Base-by-base conservation (phyloP, 2,113 vertebrate genomes). In the Empidonax alnorum region DNA sequence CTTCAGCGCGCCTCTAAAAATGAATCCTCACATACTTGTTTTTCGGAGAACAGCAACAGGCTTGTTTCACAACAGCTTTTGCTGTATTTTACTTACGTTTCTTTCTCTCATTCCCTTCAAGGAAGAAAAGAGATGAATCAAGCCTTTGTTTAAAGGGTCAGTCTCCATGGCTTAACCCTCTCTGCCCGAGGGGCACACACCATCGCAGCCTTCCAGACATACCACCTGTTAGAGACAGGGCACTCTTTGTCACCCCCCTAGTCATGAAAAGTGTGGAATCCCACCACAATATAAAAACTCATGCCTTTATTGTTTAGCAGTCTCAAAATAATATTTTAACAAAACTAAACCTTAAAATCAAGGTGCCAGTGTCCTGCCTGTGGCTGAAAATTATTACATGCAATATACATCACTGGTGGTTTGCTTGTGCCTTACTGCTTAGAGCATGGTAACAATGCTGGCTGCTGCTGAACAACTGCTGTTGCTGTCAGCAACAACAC, bases 11-110 rank as follows among this genome's bases (percentile, higher is more conserved):
- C 46, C 82, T 95, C 79, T 78, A 53, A 80, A 97, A 96, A 96
- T 67, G 61, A 96, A 73, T 90, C 88, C 72, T 81, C 50, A 87
- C 87, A 89, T 90, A 79, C 88, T 95, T 89, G 69, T 87, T 96
- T 96, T 93, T 12, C 77, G 84, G 53, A 74, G 84, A 93, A 97
- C 93, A 98, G 95, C 92, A 87, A 49, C 3, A 0, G 79, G 63
- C 73, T 97, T 97, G 95, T 97, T 97, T 96, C 95, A 91, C 75
- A 96, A 74, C 85, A 93, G 91, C 42, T 90, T 96, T 90, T 95
- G 59, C 82, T 88, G 6, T 67, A 71, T 77, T 87, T 96, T 71
- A 80, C 61, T 94, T 80, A 69, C 16, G 23, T 92, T 94, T 90
- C 91, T 93, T 91, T 94, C 71, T 69, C 83, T 92, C 47, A 24